Conservation (phyloP, 1,140 invertebrate genomes). For the Parapsyche elsis region DNA sequence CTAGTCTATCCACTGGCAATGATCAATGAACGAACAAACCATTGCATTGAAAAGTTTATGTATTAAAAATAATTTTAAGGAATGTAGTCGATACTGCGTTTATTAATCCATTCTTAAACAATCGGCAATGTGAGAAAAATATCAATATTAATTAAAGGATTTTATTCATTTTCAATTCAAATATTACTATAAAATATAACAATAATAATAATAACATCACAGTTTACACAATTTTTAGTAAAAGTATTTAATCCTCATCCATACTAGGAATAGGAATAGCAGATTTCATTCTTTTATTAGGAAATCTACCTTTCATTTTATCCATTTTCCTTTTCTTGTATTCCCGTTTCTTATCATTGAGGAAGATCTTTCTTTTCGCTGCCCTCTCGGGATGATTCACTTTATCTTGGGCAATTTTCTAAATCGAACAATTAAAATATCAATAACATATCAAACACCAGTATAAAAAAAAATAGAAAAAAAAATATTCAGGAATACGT, state of each 20-base stretch:
- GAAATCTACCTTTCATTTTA: conserved; percentile 63
- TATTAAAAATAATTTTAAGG: too few relatives aligned
- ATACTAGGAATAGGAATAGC: background rate
- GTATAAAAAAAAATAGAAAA: background rate
- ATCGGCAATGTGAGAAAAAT: too few relatives aligned
- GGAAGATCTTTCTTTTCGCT: conserved; percentile 80
- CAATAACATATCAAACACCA: conserved; percentile 10
- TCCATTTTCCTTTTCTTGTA: conserved; percentile 77
- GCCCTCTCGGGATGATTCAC: conserved; percentile 81
- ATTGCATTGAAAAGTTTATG: too few relatives aligned
- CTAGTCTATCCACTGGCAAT: too few relatives aligned
- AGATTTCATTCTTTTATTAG: conserved; percentile 38
- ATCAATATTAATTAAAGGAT: too few relatives aligned
- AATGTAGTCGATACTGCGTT: too few relatives aligned
- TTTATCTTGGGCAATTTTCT: conserved; percentile 70
- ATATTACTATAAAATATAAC: background rate
- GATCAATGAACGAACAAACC: too few relatives aligned
- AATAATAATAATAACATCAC: conserved; percentile 26
- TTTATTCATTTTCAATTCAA: background rate
- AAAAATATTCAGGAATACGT: too few relatives aligned
- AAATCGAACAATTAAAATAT: conserved; percentile 42
- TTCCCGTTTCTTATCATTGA: conserved; percentile 80
- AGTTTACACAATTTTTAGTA: background rate
- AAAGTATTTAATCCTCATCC: conserved; percentile 26
- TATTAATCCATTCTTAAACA: too few relatives aligned